Evolutionary conservation across 1,140 invertebrate genomes (phyloP).

Genomic region (Tribolium castaneum): DNA sequence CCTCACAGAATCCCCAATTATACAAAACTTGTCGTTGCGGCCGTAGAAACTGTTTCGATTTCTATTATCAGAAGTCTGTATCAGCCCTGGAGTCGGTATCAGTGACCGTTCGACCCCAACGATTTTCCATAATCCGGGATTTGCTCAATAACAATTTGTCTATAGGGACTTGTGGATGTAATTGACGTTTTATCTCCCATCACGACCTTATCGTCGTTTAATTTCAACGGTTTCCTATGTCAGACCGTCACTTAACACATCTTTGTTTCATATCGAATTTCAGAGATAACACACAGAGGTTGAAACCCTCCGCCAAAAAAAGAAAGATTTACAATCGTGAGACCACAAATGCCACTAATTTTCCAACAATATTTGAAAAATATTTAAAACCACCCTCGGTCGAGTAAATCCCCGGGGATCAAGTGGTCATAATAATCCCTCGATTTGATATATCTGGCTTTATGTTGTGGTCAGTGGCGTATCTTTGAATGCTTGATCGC

Average conservation of each 20-base stretch:
- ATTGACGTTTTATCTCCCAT: conserved; percentile 57
- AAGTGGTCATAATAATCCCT: too few species aligned
- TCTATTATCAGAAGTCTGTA: conserved; percentile 43
- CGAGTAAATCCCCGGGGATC: too few species aligned
- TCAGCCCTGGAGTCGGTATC: conserved; percentile 50
- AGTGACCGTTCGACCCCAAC: conserved; percentile 48
- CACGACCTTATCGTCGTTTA: conserved; percentile 47
- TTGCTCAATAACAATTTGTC: conserved; percentile 61
- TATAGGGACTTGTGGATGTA: conserved; percentile 53
- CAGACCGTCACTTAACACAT: conserved; percentile 27
- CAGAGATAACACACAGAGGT: background rate
- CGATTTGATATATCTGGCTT: too few species aligned
- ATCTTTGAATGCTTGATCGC: background rate
- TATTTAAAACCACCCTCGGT: too few species aligned
- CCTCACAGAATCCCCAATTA: conserved; percentile 10
- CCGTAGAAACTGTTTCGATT: background rate
- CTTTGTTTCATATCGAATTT: conserved; percentile 11
- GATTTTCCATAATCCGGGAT: conserved; percentile 60
- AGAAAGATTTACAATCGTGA: background rate
- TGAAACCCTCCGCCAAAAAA: background rate
- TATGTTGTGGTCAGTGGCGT: too few species aligned
- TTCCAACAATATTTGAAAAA: too few species aligned
- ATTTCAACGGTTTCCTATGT: conserved; percentile 19
- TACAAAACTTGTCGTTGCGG: background rate
- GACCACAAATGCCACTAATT: background rate